Percentiles rank a stretch among this genome's conserved stretches.
These are phyloP conservation scores for Prunella fulvescens DNA, from an alignment of 2,113 vertebrate species.

Conservation along the genomic window DNA sequence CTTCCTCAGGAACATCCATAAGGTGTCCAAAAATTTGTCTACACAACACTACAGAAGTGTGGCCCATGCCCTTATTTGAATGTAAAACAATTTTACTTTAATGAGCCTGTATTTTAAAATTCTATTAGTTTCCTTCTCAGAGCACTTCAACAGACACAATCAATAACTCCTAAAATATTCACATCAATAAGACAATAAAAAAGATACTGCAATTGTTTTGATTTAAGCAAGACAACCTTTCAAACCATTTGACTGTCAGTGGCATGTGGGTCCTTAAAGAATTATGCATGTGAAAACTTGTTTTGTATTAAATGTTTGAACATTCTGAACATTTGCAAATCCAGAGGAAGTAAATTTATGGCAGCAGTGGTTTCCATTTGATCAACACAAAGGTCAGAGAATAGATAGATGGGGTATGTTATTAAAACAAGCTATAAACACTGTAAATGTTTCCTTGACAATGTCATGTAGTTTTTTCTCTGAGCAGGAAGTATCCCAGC, in stretches of 20 bases:
- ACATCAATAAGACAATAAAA: not conserved
- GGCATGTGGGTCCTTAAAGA: not conserved
- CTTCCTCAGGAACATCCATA: not conserved
- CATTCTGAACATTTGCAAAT: not conserved
- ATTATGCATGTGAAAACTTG: not conserved
- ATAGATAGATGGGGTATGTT: not conserved
- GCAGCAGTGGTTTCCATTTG: not conserved
- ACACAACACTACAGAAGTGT: not conserved
- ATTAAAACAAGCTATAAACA: slow-evolving; percentile 33
- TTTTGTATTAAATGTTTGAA: not conserved
- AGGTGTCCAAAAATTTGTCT: not conserved
- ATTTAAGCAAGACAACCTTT: not conserved
- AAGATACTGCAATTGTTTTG: not conserved
- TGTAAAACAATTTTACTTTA: not conserved
- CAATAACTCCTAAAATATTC: slow-evolving; percentile 22
- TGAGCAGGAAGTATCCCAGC: not conserved
- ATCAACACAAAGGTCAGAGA: slow-evolving; percentile 13
- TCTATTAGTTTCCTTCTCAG: not conserved
- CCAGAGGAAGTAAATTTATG: not conserved
- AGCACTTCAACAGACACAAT: not conserved
- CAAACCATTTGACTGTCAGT: not conserved
- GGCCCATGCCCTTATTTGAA: not conserved
- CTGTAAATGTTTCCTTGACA: slow-evolving; percentile 40
- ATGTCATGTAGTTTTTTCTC: not conserved
- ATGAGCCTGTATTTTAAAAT: not conserved